Base-by-base conservation (phyloP, 2,797 vertebrate species). In the Chaenodraco wilsoni region DNA sequence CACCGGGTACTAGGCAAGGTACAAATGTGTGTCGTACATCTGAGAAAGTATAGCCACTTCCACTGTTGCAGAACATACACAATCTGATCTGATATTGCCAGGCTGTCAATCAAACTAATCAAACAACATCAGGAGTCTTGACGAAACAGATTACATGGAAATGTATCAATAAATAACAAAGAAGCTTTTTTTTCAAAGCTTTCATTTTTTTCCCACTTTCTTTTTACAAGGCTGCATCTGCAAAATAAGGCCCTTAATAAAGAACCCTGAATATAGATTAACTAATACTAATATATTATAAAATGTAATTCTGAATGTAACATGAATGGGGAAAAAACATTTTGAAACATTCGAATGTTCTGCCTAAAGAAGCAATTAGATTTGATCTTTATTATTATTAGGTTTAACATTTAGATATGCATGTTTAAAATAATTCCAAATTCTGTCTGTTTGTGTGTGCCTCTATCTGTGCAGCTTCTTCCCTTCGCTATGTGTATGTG, bases 391-490 rank as follows among this genome's bases (percentile, higher is more conserved):
- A 27, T 27, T 27, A 5, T 27, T 27, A 27, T 27, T 27, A 27
- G 4, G 4, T 27, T 5, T 27, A 5, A 27, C 27, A 27, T 27
- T 27, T 27, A 27, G 27, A 27, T 27, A 27, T 27, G 27, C 27
- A 4, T 27, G 21, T 72, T 54, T 55, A 6, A 60, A 19, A 62
- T 57, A 48, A 63, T 40, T 23, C 8, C 2, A 31, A 41, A 74
- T 16, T 60, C 9, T 45, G 1, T 68, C 27, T 69, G n/a, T 66
- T 21, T 71, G 21, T 69, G n/a, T 57, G 49, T 60, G 4, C 37
- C 21, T 58, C 51, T 60, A 1, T 48, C 27, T 27, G 27, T 48
- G 43, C 37, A 17, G 31, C n/a, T 50, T 56, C 21, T 50, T 69
- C 13, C 49, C 67, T n/a, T n/a, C n/a, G n/a, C n/a, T n/a, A n/a